These are phyloP conservation scores for Andrena dorsata DNA, from an alignment of 2,888 invertebrate species.

Conservation along the genomic window DNA sequence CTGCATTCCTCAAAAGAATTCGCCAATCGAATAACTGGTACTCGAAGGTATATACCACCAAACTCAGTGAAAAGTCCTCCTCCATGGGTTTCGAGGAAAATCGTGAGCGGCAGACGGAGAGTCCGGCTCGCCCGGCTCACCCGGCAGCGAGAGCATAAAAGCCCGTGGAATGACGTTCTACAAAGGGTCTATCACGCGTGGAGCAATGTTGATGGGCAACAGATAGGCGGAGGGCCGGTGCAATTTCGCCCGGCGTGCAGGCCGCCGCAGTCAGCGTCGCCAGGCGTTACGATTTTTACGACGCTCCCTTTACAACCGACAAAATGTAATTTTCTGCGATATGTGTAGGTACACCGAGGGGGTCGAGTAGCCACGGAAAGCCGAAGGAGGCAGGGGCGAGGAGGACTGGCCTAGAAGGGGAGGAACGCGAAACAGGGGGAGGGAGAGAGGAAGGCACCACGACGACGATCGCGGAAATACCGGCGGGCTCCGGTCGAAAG, in stretches of 20 bases:
- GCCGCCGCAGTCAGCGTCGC: slow-evolving; percentile 75
- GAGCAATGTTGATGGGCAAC: slow-evolving; percentile 82
- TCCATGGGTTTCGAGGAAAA: slow-evolving; percentile 19
- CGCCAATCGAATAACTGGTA: neutral
- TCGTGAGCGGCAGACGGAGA: slow-evolving; percentile 33
- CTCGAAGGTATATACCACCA: neutral
- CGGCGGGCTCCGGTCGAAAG: slow-evolving; percentile 25
- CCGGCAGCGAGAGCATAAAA: slow-evolving; percentile 77
- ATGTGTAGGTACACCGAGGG: slow-evolving; percentile 66
- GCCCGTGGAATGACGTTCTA: slow-evolving; percentile 81
- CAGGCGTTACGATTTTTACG: slow-evolving; percentile 82
- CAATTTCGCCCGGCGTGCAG: slow-evolving; percentile 77
- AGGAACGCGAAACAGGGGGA: neutral
- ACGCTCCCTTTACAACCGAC: slow-evolving; percentile 82
- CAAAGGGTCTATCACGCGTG: slow-evolving; percentile 83
- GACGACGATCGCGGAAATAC: slow-evolving; percentile 34
- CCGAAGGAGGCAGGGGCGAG: slow-evolving; percentile 34
- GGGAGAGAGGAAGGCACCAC: neutral
- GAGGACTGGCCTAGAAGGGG: neutral
- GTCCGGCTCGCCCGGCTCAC: slow-evolving; percentile 2
- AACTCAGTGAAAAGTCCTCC: neutral
- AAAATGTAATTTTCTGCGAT: slow-evolving; percentile 83
- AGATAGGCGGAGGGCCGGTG: slow-evolving; percentile 79
- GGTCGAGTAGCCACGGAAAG: slow-evolving; percentile 27
- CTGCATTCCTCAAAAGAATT: neutral